These are phyloP conservation scores for Colinus virginianus DNA, from an alignment of 2,113 vertebrate genomes.

Conservation along the genomic window DNA sequence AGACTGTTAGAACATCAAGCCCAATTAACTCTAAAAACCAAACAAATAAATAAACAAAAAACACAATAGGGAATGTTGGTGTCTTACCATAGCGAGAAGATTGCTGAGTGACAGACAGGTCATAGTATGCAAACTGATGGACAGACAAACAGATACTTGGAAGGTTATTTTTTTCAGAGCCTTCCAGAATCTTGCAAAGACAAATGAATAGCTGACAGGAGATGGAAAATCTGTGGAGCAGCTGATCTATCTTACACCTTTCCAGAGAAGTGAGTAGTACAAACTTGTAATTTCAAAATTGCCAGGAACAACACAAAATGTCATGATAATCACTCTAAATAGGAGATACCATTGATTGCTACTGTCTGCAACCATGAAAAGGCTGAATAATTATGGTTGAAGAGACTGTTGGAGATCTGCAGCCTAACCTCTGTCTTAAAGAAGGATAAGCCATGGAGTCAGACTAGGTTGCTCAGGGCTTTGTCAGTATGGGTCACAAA, in stretches of 20 bases:
- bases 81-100: not conserved
- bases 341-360: not conserved
- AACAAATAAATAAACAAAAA: no score
- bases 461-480: not conserved
- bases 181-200: not conserved
- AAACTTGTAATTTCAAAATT: not conserved
- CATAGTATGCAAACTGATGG: not conserved
- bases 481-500: not conserved
- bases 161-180: not conserved
- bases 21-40: not conserved
- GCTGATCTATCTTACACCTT: not conserved
- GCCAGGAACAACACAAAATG: not conserved
- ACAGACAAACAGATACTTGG: not conserved
- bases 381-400: not conserved
- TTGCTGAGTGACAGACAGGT: not conserved
- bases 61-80: no score
- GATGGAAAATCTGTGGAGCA: not conserved
- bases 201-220: not conserved
- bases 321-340: not conserved
- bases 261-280: not conserved
- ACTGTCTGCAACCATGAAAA: not conserved
- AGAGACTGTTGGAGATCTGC: not conserved
- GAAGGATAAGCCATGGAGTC: not conserved
- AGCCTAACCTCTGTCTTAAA: not conserved
- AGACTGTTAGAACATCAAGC: not conserved